These are phyloP conservation scores for Drosophila sturtevanti DNA, from an alignment of 1,140 invertebrate genomes.

Conservation along the genomic window DNA sequence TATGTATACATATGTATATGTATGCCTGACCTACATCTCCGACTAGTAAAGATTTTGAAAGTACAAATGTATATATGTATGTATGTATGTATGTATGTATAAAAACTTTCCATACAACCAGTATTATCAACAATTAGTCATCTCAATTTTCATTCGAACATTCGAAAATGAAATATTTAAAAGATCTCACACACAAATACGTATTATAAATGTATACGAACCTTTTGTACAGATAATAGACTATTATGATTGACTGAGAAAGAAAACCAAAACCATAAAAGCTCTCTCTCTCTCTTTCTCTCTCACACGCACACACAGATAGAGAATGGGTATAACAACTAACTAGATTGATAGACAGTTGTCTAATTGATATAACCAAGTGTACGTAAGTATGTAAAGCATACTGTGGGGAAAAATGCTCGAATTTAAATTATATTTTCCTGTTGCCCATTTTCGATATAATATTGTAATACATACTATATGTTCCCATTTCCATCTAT, in stretches of 20 bases:
- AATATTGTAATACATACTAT: too few species aligned
- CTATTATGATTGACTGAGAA: not conserved
- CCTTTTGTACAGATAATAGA: not conserved
- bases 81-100: too few species aligned
- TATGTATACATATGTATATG: too few species aligned
- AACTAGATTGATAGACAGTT: not conserved
- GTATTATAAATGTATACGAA: not conserved
- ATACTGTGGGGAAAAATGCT: not conserved
- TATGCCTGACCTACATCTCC: not conserved
- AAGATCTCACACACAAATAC: not conserved
- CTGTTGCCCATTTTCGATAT: too few species aligned
- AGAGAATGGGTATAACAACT: not conserved
- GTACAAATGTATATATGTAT: too few species aligned
- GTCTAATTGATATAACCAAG: slow-evolving; percentile 1
- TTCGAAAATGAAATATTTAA: not conserved
- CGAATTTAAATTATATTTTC: not conserved
- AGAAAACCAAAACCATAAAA: not conserved
- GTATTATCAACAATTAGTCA: not conserved
- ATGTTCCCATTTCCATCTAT: too few species aligned
- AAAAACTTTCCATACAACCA: too few species aligned
- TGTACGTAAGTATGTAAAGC: too few species aligned
- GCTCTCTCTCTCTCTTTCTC: not conserved
- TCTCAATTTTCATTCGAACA: not conserved
- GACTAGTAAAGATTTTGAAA: too few species aligned
- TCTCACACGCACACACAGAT: not conserved